Base-by-base conservation (phyloP, 2,113 vertebrate genomes). In the Sigmodon hispidus region DNA sequence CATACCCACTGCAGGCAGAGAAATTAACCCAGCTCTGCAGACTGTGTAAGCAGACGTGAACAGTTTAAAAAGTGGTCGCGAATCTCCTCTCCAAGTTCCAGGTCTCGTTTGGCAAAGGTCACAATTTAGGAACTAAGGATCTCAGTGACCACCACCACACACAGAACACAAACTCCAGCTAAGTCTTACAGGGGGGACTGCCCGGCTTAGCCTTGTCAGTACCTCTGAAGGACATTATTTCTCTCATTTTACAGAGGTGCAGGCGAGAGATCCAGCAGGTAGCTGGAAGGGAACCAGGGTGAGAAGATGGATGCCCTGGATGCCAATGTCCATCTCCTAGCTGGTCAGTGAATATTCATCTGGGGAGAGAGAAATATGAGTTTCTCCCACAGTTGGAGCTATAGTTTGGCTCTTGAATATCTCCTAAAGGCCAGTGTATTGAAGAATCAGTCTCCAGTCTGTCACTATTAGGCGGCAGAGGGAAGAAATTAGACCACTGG, bases 31-130 rank as follows among this genome's bases (percentile, higher is more conserved):
- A 21, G 87, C 4, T 16, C 40, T 72, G 52, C 0, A 8, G 45
- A 65, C 40, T 0, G n/a, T 17, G 2, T 2, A 36, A 40, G 16
- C 77, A 70, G 36, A 52, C 22, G 0, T 3, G 40, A 15, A 31
- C 29, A 21, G 43, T 88, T 59, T 75, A 31, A 16, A 57, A 91
- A 77, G 57, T 31, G 57, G 73, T 43, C 1, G 5, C 89, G 72
- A 83, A 40, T 29, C 15, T 43, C 50, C 31, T 69, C 79, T 61
- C 15, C 48, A 10, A 63, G 83, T 40, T 17, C 73, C 17, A 19
- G 87, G 69, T 76, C 59, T 57, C 61, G 16, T 48, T 57, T 6
- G 50, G 36, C 57, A 48, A 87, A 73, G 34, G 61, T 67, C 77
- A 65, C 69, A 43, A 43, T 57, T 72, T 69, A 19, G 88, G 50